Base-by-base conservation (phyloP, 2,113 vertebrate genomes). In the Sturnira hondurensis region DNA sequence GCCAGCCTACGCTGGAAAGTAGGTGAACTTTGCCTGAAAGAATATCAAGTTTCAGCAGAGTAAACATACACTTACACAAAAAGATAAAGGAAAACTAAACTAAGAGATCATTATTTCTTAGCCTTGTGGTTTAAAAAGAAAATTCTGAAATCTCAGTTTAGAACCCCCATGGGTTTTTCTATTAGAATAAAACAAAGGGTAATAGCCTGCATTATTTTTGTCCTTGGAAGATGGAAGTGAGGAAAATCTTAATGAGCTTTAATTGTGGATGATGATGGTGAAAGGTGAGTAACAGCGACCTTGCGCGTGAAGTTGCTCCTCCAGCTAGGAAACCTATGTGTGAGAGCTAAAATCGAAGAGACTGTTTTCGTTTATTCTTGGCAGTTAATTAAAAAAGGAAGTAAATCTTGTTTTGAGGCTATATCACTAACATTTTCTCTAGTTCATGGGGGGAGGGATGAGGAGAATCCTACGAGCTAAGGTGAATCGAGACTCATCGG, bases 191-290 rank as follows among this genome's bases (percentile, higher is more conserved):
- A 95, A 93, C 82, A 96, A 97, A 95, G 93, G 89, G 36, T 84
- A 91, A 86, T 86, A 94, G 43, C 56, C 70, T 96, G 81, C 15
- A 86, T 93, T 96, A 97, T 95, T 97, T 96, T 95, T 93, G 96
- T 96, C 83, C 93, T 97, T 95, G 89, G 91, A 97, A 95, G 73
- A 96, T 81, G 50, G 63, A 94, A 97, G 83, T 96, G 89, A 97
- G 86, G 80, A 89, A 96, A 95, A 95, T 94, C 70, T 97, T 96
- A 97, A 97, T 97, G 96, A 97, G 91, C 81, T 77, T 95, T 96
- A 95, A 94, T 95, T 95, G 90, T 95, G 84, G 78, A 45, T 56
- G 70, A 93, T 93, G 83, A 73, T 10, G 7, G 97, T 73, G 76
- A 93, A 81, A 89, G 91, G 82, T 81, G 89, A 96, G 80, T n/a